phyloP scores from a whole-genome alignment of 2,888 invertebrate species.

The Lochmaea capreae region DNA sequence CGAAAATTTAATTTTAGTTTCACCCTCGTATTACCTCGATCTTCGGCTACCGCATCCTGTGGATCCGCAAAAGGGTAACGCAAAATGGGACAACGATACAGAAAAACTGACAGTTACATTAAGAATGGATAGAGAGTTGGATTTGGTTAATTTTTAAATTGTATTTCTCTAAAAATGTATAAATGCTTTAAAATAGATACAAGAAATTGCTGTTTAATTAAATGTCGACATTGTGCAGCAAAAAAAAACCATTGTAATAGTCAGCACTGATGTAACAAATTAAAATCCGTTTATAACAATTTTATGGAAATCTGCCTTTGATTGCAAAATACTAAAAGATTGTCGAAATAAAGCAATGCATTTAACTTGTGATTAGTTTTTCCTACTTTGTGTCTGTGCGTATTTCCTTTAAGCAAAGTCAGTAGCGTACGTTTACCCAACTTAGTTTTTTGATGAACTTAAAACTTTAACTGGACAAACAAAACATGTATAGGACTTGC shows the following conservation, averaged over 20 bases:
- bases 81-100: constrained; percentile 79
- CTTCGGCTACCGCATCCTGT: constrained; percentile 85
- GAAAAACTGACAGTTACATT: constrained; percentile 79
- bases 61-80: constrained; percentile 83
- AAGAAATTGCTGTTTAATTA: background rate
- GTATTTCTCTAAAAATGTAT: background rate
- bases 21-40: constrained; percentile 76
- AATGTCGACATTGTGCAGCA: background rate
- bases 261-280: constrained; percentile 18
- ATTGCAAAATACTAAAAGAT: constrained; percentile 20
- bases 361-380: constrained; percentile 38
- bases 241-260: constrained; percentile 24
- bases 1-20: constrained; percentile 72
- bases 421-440: background rate
- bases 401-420: constrained; percentile 48
- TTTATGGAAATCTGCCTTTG: constrained; percentile 29
- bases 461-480: no score
- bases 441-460: background rate
- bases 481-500: no score
- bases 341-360: constrained; percentile 28
- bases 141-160: constrained; percentile 84
- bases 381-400: constrained; percentile 50
- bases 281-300: constrained; percentile 19
- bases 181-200: background rate
- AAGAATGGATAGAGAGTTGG: constrained; percentile 82